Conservation (phyloP, 2,888 invertebrate genomes). For the Ectemnius cavifrons region DNA sequence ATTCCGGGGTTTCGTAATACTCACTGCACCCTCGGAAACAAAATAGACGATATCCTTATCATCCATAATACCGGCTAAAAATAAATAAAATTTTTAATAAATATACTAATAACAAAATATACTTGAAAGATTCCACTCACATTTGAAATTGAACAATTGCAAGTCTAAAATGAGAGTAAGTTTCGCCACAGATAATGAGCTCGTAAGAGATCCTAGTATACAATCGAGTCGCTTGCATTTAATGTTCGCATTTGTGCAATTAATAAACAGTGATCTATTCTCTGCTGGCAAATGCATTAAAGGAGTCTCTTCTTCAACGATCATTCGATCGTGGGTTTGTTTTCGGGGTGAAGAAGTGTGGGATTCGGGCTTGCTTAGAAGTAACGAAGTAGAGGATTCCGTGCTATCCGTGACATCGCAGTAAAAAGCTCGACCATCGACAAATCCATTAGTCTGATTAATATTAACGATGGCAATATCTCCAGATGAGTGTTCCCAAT, state of each 20-base stretch:
- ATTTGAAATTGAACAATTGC: slow-evolving; percentile 67
- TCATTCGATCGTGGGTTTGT: slow-evolving; percentile 35
- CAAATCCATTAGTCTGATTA: slow-evolving; percentile 47
- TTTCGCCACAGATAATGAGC: slow-evolving; percentile 68
- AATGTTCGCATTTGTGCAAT: slow-evolving; percentile 71
- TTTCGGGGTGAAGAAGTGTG: neutral
- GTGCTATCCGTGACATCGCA: slow-evolving; percentile 37
- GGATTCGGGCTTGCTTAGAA: neutral
- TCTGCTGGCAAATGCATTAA: slow-evolving; percentile 46
- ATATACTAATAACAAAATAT: neutral
- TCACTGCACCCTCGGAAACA: slow-evolving; percentile 70
- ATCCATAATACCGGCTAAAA: slow-evolving; percentile 51
- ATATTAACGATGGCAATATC: slow-evolving; percentile 58
- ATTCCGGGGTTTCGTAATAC: slow-evolving; percentile 61
- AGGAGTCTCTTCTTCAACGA: slow-evolving; percentile 25
- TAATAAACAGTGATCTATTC: slow-evolving; percentile 65
- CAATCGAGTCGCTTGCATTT: slow-evolving; percentile 73
- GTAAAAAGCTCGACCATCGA: slow-evolving; percentile 55
- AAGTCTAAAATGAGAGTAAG: slow-evolving; percentile 73
- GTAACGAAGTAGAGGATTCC: neutral
- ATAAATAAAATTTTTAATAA: slow-evolving; percentile 3
- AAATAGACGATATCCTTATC: slow-evolving; percentile 74
- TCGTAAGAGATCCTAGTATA: slow-evolving; percentile 71
- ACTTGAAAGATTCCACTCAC: slow-evolving; percentile 60
- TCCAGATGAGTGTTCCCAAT: slow-evolving; percentile 39